Evolutionary conservation across 2,113 vertebrate genomes (phyloP).

Genomic region (Nettapus auritus): DNA sequence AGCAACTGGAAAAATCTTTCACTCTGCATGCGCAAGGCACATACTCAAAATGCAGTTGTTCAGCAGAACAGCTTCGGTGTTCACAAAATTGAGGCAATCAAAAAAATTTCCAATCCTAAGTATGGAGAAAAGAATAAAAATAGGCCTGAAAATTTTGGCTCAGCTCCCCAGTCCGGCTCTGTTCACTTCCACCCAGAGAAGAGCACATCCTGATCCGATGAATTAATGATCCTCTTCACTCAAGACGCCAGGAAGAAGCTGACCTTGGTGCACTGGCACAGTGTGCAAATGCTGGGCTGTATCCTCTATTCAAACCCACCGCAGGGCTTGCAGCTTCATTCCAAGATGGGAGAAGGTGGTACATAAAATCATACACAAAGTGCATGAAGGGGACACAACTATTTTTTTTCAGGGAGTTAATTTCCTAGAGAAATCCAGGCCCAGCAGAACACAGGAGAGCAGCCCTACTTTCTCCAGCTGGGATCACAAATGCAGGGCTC

Average conservation of each 20-base stretch:
- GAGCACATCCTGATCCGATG: slow-evolving; percentile 38
- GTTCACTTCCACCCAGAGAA: background rate
- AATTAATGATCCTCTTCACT: slow-evolving; percentile 44
- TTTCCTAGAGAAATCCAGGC: background rate
- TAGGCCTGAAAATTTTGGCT: slow-evolving; percentile 44
- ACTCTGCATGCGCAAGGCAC: background rate
- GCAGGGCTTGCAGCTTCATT: background rate
- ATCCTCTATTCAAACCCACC: background rate
- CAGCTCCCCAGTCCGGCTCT: background rate
- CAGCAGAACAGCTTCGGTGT: background rate
- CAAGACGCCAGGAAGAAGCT: background rate
- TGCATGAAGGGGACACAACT: background rate
- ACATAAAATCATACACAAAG: background rate
- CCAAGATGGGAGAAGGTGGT: background rate
- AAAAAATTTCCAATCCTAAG: slow-evolving; percentile 30
- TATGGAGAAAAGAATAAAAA: slow-evolving; percentile 50
- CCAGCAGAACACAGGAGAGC: background rate
- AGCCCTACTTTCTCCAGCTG: background rate
- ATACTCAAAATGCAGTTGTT: background rate
- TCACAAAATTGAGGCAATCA: slow-evolving; percentile 10
- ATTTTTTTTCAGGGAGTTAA: background rate
- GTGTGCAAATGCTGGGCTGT: background rate
- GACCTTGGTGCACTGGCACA: background rate
- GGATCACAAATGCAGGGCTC: background rate
- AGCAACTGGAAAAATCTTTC: background rate